Base-by-base conservation (phyloP, 2,888 invertebrate species). In the Venusia cambrica region DNA sequence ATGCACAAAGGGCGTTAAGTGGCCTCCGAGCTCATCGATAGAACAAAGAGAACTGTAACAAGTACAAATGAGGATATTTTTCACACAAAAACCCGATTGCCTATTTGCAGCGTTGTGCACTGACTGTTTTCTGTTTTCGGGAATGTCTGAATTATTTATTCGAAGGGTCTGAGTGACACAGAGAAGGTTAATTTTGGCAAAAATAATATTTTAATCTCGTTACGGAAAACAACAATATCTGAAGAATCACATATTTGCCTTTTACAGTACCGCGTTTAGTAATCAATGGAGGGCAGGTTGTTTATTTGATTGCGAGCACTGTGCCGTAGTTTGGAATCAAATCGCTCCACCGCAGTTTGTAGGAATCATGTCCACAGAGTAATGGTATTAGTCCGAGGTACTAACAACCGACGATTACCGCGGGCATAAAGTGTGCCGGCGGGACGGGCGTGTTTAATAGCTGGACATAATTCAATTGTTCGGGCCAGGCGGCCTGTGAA, bases 401-500 rank as follows among this genome's bases (percentile, higher is more conserved):
- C 54, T 60, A 64, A 66, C 61, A 54, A 59, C 54, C 44, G 39
- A 44, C 59, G 57, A 64, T 67, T 63, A 64, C 61, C 29, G 53
- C 57, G 58, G 48, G 55, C 51, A 66, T 62, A 62, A 64, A 66
- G 59, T 59, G 58, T 51, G 47, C 57, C 48, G 51, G 52, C 52
- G 59, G 56, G 51, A 45, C 56, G 54, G 45, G 51, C 50, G 69
- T 60, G 67, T 70, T 73, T 75, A 78, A 79, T 78, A 75, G 72
- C 71, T 66, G 71, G 57, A 61, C 54, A 74, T 80, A 77, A 81
- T 79, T 74, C 74, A 77, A 81, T 81, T 74, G 79, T 76, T 73
- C 72, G 70, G 55, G 68, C 51, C 60, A 67, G 71, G 36, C 69
- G 74, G 69, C 64, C 69, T 69, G 70, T 66, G 73, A 72, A 75